A percentile compares a stretch with the other conserved stretches of the same genome.
phyloP scores from a whole-genome alignment of 2,113 vertebrate genomes.

The Labeo rohita region DNA sequence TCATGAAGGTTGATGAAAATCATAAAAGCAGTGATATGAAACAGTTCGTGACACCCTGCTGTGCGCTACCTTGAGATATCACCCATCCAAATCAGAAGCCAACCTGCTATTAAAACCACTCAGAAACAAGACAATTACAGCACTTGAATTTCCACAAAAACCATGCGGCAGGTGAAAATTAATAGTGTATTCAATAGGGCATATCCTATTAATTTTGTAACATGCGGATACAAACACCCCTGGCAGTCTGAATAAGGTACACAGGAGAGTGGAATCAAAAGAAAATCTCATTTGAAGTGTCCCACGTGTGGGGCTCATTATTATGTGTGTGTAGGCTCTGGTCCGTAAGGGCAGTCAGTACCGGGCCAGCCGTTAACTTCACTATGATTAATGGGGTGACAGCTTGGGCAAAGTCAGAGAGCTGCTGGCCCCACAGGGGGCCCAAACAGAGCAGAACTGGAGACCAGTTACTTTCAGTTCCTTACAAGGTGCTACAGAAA shows the following conservation, averaged over 20 bases:
- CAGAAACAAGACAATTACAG: constrained; percentile 8
- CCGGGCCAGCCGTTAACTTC: constrained; percentile 82
- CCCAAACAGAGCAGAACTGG: constrained; percentile 74
- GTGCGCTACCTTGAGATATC: background rate
- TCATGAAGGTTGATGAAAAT: constrained; percentile 6
- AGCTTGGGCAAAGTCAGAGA: constrained; percentile 72
- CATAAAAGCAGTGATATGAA: background rate
- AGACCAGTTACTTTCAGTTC: constrained; percentile 40
- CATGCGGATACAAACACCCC: constrained; percentile 67
- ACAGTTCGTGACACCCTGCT: background rate
- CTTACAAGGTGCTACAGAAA: constrained; percentile 30
- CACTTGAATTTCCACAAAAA: constrained; percentile 31
- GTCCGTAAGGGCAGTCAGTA: constrained; percentile 72
- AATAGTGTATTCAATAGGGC: constrained; percentile 49
- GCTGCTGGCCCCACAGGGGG: constrained; percentile 72
- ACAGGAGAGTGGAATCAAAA: constrained; percentile 72
- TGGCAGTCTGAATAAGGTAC: constrained; percentile 52
- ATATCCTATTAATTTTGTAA: constrained; percentile 63
- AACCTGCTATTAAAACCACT: background rate
- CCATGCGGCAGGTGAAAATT: constrained; percentile 59
- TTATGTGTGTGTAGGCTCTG: constrained; percentile 76
- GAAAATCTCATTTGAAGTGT: constrained; percentile 80
- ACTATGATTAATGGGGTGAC: constrained; percentile 89
- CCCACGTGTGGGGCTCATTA: constrained; percentile 79
- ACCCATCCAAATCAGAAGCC: constrained; percentile 26